Conservation (phyloP, 2,888 invertebrate species). For the Chrysolina oricalcia region DNA sequence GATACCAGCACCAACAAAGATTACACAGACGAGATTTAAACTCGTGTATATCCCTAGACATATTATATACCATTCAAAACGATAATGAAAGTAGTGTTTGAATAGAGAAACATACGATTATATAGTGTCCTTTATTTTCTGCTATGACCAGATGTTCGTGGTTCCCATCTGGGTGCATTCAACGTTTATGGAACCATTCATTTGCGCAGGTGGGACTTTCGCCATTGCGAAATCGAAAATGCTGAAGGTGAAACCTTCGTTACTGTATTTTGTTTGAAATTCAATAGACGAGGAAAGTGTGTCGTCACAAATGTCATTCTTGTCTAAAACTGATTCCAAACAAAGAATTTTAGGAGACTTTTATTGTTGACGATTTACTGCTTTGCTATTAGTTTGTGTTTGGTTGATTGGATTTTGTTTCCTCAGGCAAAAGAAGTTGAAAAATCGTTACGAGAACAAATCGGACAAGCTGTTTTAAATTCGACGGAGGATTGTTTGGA, state of each 20-base stretch:
- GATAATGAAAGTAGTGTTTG: constrained; percentile 1
- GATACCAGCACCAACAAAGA: constrained; percentile 29
- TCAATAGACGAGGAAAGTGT: too few relatives aligned
- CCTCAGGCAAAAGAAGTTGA: too few relatives aligned
- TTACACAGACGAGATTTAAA: constrained; percentile 30
- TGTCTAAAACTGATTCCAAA: too few relatives aligned
- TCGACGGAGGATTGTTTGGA: too few relatives aligned
- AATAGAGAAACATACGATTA: neutral
- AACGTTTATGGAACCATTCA: neutral
- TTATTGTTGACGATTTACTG: too few relatives aligned
- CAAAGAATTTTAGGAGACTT: too few relatives aligned
- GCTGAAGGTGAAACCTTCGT: constrained; percentile 4
- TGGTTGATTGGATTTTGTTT: too few relatives aligned
- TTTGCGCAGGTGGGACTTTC: neutral
- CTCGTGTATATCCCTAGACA: neutral
- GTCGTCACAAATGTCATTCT: too few relatives aligned
- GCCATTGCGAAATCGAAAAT: neutral
- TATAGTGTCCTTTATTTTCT: neutral
- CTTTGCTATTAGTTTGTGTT: too few relatives aligned
- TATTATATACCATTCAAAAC: neutral
- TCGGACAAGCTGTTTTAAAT: too few relatives aligned
- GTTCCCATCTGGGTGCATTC: neutral
- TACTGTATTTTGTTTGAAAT: too few relatives aligned
- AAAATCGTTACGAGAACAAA: too few relatives aligned
- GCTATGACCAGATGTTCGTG: neutral